Base-by-base conservation (phyloP, 2,888 invertebrate species). In the Endomychus coccineus region DNA sequence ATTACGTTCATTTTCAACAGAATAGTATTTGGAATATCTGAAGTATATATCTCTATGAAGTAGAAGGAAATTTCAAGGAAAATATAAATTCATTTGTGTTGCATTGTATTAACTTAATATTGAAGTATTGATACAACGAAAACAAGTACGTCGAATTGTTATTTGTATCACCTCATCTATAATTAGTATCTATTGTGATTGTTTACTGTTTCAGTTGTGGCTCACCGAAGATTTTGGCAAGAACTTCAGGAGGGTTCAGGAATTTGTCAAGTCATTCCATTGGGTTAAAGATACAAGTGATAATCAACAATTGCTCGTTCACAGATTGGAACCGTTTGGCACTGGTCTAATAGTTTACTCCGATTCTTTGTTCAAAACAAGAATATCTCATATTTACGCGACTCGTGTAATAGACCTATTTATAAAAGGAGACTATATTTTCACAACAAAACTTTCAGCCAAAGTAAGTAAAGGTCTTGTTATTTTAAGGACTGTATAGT, bases 371-470 rank as follows among this genome's bases (percentile, higher is more conserved):
- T 58, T 59, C 15, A 46, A 48, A 31, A 51, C 44, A 22, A 49
- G 51, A 29, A 45, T 49, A n/a, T 46, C 52, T 12, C 49, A 52
- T 17, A 49, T 59, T 34, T 55, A 57, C 24, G 55, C 58, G 3
- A 71, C 73, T 11, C 74, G 80, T 47, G 83, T 87, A 1, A 78
- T 82, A 54, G 87, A 90, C 58, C 87, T 91, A 62, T 82, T 83
- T 57, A 75, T 88, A 17, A 81, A 80, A 56, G 85, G 81, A 10
- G 84, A 87, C 52, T 91, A 82, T 61, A 79, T 89, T 76, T 90
- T 92, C 65, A 87, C 82, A 1, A 83, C 85, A 0, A 80, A 77
- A 56, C 77, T 77, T 57, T 45, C 42, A 27, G 70, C 69, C 48
- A 71, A 73, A 69, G 81, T 81, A 58, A 70, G 73, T 63, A 14